These are phyloP conservation scores for Rhodeus uyekii DNA, from an alignment of 2,797 vertebrate species.

Conservation along the genomic window DNA sequence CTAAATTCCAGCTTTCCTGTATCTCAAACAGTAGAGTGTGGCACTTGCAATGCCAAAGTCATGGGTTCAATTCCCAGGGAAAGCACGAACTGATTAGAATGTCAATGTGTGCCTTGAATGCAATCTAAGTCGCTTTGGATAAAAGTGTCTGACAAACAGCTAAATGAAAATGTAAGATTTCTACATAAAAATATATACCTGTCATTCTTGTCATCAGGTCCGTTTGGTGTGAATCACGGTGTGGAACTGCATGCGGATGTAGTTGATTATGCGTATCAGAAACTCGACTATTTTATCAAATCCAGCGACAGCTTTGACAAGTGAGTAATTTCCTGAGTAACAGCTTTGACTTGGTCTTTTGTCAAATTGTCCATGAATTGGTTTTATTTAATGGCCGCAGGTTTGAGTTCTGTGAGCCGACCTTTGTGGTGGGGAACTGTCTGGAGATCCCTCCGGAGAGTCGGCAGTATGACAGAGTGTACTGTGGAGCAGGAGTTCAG, in stretches of 20 bases:
- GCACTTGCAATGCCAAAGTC: no score
- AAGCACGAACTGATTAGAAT: no score
- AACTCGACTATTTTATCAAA: constrained; percentile 93
- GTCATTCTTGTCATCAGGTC: constrained; percentile 77
- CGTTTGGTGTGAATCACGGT: constrained; percentile 94
- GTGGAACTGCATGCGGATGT: constrained; percentile 93
- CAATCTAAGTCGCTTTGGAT: no score
- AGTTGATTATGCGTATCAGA: constrained; percentile 93
- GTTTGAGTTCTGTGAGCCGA: constrained; percentile 97
- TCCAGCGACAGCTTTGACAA: constrained; percentile 96
- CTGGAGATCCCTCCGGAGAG: constrained; percentile 91
- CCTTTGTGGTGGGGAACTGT: constrained; percentile 92
- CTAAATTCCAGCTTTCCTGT: no score
- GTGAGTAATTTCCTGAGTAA: constrained; percentile 70
- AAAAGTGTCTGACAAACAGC: no score
- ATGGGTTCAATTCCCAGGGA: no score
- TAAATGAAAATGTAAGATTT: no score
- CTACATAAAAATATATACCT: not conserved
- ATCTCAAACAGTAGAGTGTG: no score
- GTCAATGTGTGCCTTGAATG: no score
- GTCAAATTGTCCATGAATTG: not conserved
- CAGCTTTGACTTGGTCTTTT: not conserved
- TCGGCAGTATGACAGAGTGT: constrained; percentile 92
- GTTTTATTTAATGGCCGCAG: constrained; percentile 66
- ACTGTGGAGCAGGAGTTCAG: constrained; percentile 95